Evolutionary conservation across 2,888 invertebrate species (phyloP), one percentile per base, ranked within the genome.

Genomic region (Ectemnius continuus): DNA sequence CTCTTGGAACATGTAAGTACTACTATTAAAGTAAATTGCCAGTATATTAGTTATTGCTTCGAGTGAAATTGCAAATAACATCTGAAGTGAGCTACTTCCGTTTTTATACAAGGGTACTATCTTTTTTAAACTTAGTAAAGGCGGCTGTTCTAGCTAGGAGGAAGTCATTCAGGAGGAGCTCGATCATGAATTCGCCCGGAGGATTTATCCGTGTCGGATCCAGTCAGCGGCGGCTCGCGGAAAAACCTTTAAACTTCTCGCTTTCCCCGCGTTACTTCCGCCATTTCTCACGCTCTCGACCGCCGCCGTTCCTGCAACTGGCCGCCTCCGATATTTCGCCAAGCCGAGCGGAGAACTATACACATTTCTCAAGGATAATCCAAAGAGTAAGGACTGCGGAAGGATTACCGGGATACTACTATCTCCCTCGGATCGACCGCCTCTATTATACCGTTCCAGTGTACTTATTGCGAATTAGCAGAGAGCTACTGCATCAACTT

Each of bases 231-330:
- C 45, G 68, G 16, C n/a, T 16, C 58, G 56, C 5, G n/a, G 60
- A 70, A 70, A 81, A 81, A 72, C 69, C 71, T 69, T 71, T 75
- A 75, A 73, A 78, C 73, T 80, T 80, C 61, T 60, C 66, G 65
- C 72, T 76, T 61, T 66, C 68, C 79, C 52, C 58, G 70, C 70
- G 71, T 67, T 71, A 70, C 75, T 66, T 47, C 75, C 58, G 63
- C 63, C 77, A 75, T 80, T 82, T 80, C 78, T 75, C 82, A 77
- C 72, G 70, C 61, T 70, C 60, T 57, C 36, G 6, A 11, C 36
- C 36, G 36, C 36, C 36, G 36, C 36, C 36, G 36, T 11, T 36
- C 18, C 67, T 62, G 65, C 72, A 59, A 75, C 52, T 63, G 65
- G 28, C 67, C n/a, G 63, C 28, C 61, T 70, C 73, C 64, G 69